Base-by-base conservation (phyloP, 2,113 vertebrate genomes). In the Istiophorus platypterus region DNA sequence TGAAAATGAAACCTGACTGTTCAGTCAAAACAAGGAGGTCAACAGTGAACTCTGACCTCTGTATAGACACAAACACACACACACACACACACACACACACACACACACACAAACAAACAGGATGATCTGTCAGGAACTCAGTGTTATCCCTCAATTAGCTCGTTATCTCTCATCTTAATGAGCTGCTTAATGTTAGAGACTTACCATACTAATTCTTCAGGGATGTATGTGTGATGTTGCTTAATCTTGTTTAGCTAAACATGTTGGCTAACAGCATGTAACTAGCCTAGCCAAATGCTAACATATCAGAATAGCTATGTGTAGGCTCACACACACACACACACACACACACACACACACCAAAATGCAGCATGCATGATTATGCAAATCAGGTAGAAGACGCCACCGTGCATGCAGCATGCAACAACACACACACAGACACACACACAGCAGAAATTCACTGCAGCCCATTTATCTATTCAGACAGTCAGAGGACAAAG, bases 401-500 rank as follows among this genome's bases (percentile, higher is more conserved):
- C 14, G 20, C 51, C 14, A 51, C 62, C 6, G 31, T 34, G 31
- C 7, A 10, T 29, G 52, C 10, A n/a, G 52, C 9, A 18, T 18
- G 4, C 70, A n/a, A n/a, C n/a, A n/a, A 22, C 47, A 20, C 47
- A 20, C 49, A 51, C 18, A 51, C 49, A 22, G 18, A 51, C 20
- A 22, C 49, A 51, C 49, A 51, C 49, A 51, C 65, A 72, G 34
- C 41, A 66, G 49, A 78, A 34, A 63, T 52, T 56, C 34, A 64
- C 80, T 63, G 83, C 86, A 82, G 86, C 74, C 59, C 17, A 70
- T 76, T 74, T 45, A 31, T 80, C 49, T 63, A 67, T 59, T 76
- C 68, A 80, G 49, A 75, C 58, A 61, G 7, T 45, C 67, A 75
- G 75, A 88, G 61, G 82, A 91, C 90, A 91, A 93, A 89, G 90